A percentile compares a stretch with the other conserved stretches of the same genome.
Evolutionary conservation across 2,113 vertebrate species (phyloP).

Genomic region (Tenebrosternarchus preto): DNA sequence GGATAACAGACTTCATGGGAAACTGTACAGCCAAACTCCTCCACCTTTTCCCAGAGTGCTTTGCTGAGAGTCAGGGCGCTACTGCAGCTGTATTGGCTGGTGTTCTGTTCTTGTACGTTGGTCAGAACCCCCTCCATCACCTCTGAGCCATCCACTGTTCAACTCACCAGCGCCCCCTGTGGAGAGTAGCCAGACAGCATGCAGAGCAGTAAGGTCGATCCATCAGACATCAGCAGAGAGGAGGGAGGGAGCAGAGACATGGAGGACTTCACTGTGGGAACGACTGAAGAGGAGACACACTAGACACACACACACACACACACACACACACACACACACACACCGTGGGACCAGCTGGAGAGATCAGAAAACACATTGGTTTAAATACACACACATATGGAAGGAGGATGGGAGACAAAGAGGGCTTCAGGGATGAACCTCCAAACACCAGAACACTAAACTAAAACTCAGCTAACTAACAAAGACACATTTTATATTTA

Average conservation of each 20-base stretch:
- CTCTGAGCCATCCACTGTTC: constrained; percentile 5
- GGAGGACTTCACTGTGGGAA: constrained; percentile 21
- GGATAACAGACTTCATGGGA: constrained; percentile 44
- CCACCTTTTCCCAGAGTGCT: constrained; percentile 47
- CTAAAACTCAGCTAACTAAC: too few relatives aligned
- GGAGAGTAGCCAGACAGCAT: constrained; percentile 50
- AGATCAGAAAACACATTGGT: too few relatives aligned
- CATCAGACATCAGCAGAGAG: constrained; percentile 31
- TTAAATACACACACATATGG: too few relatives aligned
- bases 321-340: too few relatives aligned
- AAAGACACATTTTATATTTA: too few relatives aligned
- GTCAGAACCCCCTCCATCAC: constrained; percentile 7
- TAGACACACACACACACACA: too few relatives aligned
- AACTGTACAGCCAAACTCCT: constrained; percentile 50
- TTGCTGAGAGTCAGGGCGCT: constrained; percentile 54
- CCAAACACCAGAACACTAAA: too few relatives aligned
- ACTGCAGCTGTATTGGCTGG: constrained; percentile 52
- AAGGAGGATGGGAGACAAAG: too few relatives aligned
- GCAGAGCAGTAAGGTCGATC: constrained; percentile 38
- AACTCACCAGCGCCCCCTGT: constrained; percentile 34
- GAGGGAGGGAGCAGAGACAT: constrained; percentile 48
- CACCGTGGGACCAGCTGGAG: too few relatives aligned
- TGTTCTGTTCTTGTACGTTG: constrained; percentile 57
- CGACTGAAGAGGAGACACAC: constrained; percentile 10
- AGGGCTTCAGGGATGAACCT: too few relatives aligned